These are phyloP conservation scores for Leptosomus discolor DNA, from an alignment of 2,113 vertebrate species.

Conservation along the genomic window DNA sequence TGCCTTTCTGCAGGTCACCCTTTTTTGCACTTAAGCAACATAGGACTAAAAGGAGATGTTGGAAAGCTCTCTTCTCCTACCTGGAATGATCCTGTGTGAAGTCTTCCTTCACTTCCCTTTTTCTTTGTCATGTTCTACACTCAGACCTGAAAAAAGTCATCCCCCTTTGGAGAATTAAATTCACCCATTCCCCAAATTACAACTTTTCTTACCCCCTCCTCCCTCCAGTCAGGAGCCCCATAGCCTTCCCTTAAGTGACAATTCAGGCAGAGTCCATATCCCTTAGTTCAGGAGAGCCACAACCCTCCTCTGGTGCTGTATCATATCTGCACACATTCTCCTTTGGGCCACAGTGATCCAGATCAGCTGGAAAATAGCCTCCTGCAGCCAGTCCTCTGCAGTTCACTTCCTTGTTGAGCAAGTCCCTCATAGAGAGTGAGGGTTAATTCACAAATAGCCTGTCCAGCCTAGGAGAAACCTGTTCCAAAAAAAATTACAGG, in stretches of 20 bases:
- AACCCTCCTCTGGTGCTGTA: neutral
- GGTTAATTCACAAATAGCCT: neutral
- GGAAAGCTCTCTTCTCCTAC: neutral
- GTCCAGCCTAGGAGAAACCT: neutral
- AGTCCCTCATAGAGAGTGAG: neutral
- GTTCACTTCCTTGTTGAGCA: neutral
- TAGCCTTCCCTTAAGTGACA: neutral
- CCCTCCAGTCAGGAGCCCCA: neutral
- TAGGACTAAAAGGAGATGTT: neutral
- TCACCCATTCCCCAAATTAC: neutral
- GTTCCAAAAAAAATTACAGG: neutral
- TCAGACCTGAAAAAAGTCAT: neutral
- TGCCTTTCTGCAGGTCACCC: neutral
- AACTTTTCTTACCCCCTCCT: neutral
- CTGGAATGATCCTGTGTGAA: neutral
- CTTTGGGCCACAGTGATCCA: neutral
- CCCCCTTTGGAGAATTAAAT: neutral
- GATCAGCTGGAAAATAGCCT: neutral
- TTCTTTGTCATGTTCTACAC: neutral
- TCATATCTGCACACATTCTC: neutral
- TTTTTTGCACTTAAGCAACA: neutral
- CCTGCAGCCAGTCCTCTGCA: neutral
- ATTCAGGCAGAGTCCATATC: neutral
- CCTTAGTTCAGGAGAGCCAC: neutral
- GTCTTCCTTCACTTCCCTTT: neutral